Evolutionary conservation across 2,113 vertebrate genomes (phyloP), one percentile per base, ranked within the genome.

Genomic region (Ellobius talpinus): DNA sequence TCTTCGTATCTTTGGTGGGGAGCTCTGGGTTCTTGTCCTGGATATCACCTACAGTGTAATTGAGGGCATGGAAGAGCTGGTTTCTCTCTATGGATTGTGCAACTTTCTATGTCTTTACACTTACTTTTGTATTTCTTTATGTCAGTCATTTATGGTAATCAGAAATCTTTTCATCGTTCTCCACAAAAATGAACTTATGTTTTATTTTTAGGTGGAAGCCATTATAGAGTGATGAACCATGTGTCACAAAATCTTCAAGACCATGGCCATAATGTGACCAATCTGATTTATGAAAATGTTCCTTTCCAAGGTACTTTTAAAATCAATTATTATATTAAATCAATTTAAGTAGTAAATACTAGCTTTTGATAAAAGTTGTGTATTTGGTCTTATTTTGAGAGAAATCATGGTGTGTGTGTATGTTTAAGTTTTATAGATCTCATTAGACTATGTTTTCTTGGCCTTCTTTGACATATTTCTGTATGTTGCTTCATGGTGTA

Each of bases 141-240:
- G 16, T 79, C 2, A 52, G 1, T 8, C 21, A 19, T 21, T 17
- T 79, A 33, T 52, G 31, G 3, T 21, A 52, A 21, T 79, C 16
- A 52, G 47, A 79, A 50, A 19, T 9, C 8, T 79, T 79, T 52
- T 79, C 31, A 29, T 78, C 33, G 10, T 21, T 81, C 17, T 58
- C 33, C 33, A 79, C 2, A 82, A 58, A 82, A 76, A 58, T 58
- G 50, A 81, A 82, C 36, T 55, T 90, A 17, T 42, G 1, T 6
- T 29, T 84, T 97, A 9, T 91, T 96, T 55, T 52, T 84, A 96
- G 95, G 93, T 77, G 93, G 68, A 58, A 97, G 95, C n/a, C 87
- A 96, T 84, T 93, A 58, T 78, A 90, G 96, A 12, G 31, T 95
- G 74, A 87, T 91, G 81, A 55, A 73, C 39, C 50, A 0, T 1